phyloP scores from a whole-genome alignment of 92 coral and sea anemone species.

The Muricea muricata region DNA sequence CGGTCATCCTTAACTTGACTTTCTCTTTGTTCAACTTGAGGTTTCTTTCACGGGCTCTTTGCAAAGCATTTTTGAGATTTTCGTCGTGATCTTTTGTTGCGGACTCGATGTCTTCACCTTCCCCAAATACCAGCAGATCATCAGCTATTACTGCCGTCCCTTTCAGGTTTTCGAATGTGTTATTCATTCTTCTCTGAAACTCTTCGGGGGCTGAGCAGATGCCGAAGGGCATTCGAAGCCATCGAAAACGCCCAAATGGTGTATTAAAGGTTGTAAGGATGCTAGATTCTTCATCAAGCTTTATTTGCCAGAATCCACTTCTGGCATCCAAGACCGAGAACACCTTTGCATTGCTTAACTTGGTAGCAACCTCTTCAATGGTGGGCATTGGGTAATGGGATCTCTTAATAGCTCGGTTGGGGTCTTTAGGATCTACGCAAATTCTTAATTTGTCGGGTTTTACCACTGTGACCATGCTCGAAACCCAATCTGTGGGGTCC shows the following conservation, averaged over 20 bases:
- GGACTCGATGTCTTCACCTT: slow-evolving; percentile 32
- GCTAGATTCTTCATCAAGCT: background rate
- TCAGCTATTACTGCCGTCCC: slow-evolving; percentile 58
- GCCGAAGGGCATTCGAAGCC: slow-evolving; percentile 45
- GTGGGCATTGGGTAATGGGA: slow-evolving; percentile 32
- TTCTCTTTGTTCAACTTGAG: slow-evolving; percentile 50
- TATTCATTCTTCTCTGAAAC: slow-evolving; percentile 44
- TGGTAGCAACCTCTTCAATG: slow-evolving; percentile 11
- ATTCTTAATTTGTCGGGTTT: slow-evolving; percentile 30
- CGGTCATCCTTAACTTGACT: slow-evolving; percentile 33
- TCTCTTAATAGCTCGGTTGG: background rate
- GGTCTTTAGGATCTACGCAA: slow-evolving; percentile 5
- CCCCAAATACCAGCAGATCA: slow-evolving; percentile 48
- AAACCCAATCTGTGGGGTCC: slow-evolving; percentile 31
- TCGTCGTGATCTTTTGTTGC: slow-evolving; percentile 53
- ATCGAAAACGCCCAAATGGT: slow-evolving; percentile 29
- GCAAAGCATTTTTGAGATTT: slow-evolving; percentile 30
- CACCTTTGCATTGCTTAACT: background rate
- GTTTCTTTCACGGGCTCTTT: slow-evolving; percentile 46
- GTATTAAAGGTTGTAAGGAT: slow-evolving; percentile 26
- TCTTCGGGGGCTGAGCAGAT: slow-evolving; percentile 57
- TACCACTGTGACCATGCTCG: slow-evolving; percentile 11
- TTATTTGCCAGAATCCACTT: slow-evolving; percentile 43
- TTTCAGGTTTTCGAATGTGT: slow-evolving; percentile 41
- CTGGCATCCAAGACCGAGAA: slow-evolving; percentile 40